Evolutionary conservation across 2,797 vertebrate genomes (phyloP).

Genomic region (Eremophila alpestris): DNA sequence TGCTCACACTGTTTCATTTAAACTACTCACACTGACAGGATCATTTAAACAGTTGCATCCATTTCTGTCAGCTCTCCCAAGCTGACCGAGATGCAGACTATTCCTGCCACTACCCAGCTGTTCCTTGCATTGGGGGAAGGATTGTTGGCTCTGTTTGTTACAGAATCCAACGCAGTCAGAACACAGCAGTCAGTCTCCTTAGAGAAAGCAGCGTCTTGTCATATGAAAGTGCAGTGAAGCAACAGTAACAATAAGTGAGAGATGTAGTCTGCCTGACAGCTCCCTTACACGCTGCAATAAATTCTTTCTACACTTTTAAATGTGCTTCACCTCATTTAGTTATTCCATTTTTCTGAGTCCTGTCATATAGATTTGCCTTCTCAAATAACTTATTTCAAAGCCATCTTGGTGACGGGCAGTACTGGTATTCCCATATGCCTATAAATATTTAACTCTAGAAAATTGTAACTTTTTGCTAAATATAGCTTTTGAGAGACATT

Average conservation of each 20-base stretch:
- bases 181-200: not conserved
- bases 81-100: not conserved
- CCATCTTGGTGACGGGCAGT: not conserved
- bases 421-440: not conserved
- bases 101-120: not conserved
- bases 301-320: not conserved
- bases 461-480: not conserved
- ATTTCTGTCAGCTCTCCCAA: not conserved
- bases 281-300: not conserved
- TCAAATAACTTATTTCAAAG: conserved; percentile 13
- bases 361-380: not conserved
- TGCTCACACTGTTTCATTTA: not conserved
- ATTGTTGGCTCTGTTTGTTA: not conserved
- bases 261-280: not conserved
- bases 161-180: not conserved
- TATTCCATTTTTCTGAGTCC: not conserved
- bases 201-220: not conserved
- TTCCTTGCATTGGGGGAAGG: not conserved
- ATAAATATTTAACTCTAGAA: not conserved
- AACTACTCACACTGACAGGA: not conserved
- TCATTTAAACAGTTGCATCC: not conserved
- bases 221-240: not conserved
- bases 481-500: not conserved
- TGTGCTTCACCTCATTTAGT: not conserved
- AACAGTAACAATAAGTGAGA: not conserved